These are phyloP conservation scores for Nemotelus nigrinus DNA, from an alignment of 2,888 invertebrate species.

Conservation along the genomic window DNA sequence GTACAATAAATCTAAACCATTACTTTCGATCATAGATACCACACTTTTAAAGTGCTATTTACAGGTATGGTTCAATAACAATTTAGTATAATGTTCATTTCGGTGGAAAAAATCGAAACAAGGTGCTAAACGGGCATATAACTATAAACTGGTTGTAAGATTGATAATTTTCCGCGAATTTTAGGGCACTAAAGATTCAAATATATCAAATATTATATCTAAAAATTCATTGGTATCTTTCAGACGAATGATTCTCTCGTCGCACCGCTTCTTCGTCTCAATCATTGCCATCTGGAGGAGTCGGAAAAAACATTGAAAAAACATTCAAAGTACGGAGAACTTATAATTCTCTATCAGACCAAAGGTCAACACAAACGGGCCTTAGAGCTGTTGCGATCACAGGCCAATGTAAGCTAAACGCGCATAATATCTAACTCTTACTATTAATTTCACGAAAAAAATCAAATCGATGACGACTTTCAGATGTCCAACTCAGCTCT, in stretches of 20 bases:
- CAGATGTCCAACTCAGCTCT: slow-evolving; percentile 70
- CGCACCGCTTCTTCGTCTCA: slow-evolving; percentile 87
- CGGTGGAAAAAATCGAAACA: too few relatives aligned
- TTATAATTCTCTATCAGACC: slow-evolving; percentile 94
- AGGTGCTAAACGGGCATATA: slow-evolving; percentile 19
- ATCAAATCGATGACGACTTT: too few relatives aligned
- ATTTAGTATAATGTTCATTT: too few relatives aligned
- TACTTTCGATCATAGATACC: slow-evolving; percentile 95
- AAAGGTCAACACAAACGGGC: slow-evolving; percentile 94
- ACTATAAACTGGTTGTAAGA: slow-evolving; percentile 3
- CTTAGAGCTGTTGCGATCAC: slow-evolving; percentile 83
- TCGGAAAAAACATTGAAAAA: slow-evolving; percentile 88
- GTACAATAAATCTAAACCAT: slow-evolving; percentile 64
- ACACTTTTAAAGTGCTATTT: slow-evolving; percentile 96
- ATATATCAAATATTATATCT: background rate
- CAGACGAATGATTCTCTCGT: slow-evolving; percentile 96
- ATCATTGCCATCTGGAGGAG: slow-evolving; percentile 93
- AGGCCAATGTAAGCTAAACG: slow-evolving; percentile 70
- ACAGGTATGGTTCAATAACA: slow-evolving; percentile 69
- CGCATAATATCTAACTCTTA: background rate
- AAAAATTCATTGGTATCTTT: slow-evolving; percentile 54
- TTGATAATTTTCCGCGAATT: background rate
- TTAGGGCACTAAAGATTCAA: slow-evolving; percentile 22
- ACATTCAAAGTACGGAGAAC: slow-evolving; percentile 88
- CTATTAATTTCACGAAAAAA: background rate